Base-by-base conservation (phyloP, 2,797 vertebrate species). In the Lutjanus campechanus region DNA sequence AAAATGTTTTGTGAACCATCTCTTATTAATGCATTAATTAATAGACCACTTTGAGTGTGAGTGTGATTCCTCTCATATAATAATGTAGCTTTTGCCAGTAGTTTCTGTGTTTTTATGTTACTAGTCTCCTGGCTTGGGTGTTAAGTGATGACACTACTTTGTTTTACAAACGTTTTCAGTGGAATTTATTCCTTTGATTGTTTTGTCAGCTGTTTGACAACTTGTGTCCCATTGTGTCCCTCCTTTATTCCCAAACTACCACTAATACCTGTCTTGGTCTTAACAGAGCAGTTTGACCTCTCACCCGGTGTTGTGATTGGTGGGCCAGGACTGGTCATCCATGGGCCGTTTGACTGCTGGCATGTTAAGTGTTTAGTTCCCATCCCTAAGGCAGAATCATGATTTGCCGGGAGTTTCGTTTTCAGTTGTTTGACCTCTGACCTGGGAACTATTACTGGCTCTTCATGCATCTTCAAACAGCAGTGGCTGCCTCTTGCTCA, bases 331-430 rank as follows among this genome's bases (percentile, higher is more conserved):
- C 69, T 88, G 87, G 89, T 91, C 87, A 86, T 83, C 89, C 87
- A 91, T 71, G 91, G 92, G 81, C 88, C 47, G 77, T 90, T 93
- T 91, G 90, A 88, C 83, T 71, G 76, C 78, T 84, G 93, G 90
- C 77, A 90, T 91, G 82, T 93, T 92, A 93, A 93, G 93, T 94
- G 88, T 89, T 91, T 40, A 69, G 85, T 91, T 92, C 84, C 82
- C 73, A 81, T 89, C 83, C 91, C 90, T 53, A 36, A 84, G 90
- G 90, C 93, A 76, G 83, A 82, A 79, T 89, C 72, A 19, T 76
- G 85, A 85, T 89, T 89, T 74, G 78, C 83, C 85, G 64, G 51
- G 84, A 89, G 89, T 89, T 92, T 87, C 0, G 29, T 92, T 92
- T 93, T 93, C 87, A 92, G 80, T 83, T 79, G 87, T 90, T 87